Conservation (phyloP, 2,113 vertebrate species). For the Thalassarche chlororhynchos region DNA sequence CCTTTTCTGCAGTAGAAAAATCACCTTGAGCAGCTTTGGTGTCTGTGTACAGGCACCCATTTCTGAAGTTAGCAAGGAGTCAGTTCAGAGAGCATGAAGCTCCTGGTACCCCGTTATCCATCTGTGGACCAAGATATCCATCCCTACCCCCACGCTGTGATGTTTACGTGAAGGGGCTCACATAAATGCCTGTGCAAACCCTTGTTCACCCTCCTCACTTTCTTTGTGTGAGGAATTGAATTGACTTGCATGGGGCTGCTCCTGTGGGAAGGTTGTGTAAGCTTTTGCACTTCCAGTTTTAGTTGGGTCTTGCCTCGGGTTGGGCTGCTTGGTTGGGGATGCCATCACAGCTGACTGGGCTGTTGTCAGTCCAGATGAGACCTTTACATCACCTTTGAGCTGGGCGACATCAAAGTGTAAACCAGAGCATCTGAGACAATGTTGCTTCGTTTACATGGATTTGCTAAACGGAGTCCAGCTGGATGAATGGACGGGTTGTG, state of each 20-base stretch:
- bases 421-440: not conserved
- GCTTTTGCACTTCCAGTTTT: not conserved
- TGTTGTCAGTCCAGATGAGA: not conserved
- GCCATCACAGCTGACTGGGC: not conserved
- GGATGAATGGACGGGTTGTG: not conserved
- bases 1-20: not conserved
- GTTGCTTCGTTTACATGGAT: not conserved
- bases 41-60: not conserved
- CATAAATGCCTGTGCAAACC: not conserved
- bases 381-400: not conserved
- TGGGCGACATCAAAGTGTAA: not conserved
- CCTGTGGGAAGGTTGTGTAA: not conserved
- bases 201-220: not conserved
- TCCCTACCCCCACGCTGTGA: not conserved
- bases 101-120: accelerated
- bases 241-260: not conserved
- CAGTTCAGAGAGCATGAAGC: not conserved
- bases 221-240: not conserved
- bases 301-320: not conserved
- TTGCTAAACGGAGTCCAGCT: not conserved
- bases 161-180: not conserved
- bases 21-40: not conserved
- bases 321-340: not conserved
- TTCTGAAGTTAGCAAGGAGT: not conserved
- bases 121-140: not conserved